Conservation (phyloP, 2,797 vertebrate genomes). For the Dipus sagitta region DNA sequence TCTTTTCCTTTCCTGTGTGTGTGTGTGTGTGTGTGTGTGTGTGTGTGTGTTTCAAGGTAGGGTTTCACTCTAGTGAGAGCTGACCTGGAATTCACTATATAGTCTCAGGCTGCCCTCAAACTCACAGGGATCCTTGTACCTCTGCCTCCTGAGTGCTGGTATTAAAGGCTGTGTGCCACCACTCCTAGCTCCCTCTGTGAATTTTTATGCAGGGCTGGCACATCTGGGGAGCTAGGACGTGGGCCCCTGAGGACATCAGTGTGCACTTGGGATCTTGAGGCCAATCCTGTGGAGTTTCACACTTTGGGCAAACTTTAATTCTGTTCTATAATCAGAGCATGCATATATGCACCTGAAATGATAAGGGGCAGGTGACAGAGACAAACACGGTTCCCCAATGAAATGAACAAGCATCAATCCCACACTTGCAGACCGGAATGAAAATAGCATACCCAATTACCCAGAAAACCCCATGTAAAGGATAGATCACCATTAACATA, state of each 20-base stretch:
- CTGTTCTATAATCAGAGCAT: constrained; percentile 10
- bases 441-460: constrained; percentile 54
- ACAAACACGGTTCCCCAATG: not conserved
- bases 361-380: not conserved
- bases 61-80: no score
- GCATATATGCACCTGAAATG: not conserved
- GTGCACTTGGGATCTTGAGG: not conserved
- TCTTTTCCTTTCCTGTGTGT: no score
- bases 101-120: no score
- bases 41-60: no score
- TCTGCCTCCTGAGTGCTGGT: no score
- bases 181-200: no score
- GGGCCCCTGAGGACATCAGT: not conserved
- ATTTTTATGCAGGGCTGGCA: not conserved
- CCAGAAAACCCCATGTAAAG: constrained; percentile 19
- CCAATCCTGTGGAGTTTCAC: not conserved
- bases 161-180: no score
- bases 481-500: constrained; percentile 43
- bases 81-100: no score
- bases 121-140: no score
- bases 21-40: no score
- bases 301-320: not conserved
- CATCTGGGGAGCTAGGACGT: not conserved
- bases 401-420: constrained; percentile 17
- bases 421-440: not conserved